Conservation (phyloP, 2,888 invertebrate genomes). For the Spatulosminthurus flaviceps region DNA sequence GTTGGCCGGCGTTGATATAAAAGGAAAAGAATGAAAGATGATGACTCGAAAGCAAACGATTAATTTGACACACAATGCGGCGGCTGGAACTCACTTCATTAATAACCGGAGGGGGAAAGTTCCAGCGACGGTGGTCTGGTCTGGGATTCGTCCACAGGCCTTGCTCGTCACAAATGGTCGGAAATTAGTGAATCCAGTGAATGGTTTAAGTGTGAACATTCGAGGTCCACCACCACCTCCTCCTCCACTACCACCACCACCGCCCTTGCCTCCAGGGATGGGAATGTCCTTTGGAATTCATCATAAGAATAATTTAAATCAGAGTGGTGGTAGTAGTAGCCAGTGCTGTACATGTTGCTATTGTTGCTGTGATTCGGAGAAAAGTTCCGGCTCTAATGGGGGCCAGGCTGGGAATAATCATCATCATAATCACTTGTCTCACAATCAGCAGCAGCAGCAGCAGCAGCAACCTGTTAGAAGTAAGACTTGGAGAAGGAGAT, state of each 20-base stretch:
- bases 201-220: slow-evolving; percentile 51
- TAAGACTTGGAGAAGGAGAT: slow-evolving; percentile 56
- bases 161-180: slow-evolving; percentile 42
- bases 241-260: slow-evolving; percentile 50
- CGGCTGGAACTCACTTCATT: slow-evolving; percentile 1
- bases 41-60: slow-evolving; percentile 44
- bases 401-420: neutral
- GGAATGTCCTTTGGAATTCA: slow-evolving; percentile 44
- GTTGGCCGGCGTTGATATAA: too few species aligned
- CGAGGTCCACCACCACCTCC: slow-evolving; percentile 43
- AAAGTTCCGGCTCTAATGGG: neutral
- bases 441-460: neutral
- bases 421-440: neutral
- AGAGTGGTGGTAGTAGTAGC: too few species aligned
- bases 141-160: slow-evolving; percentile 40
- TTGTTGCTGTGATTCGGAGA: slow-evolving; percentile 55
- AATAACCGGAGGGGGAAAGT: slow-evolving; percentile 32
- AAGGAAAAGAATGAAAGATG: slow-evolving; percentile 28
- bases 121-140: slow-evolving; percentile 53
- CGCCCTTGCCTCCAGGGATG: slow-evolving; percentile 35
- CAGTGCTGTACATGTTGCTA: slow-evolving; percentile 61
- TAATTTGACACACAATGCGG: neutral
- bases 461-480: neutral
- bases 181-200: slow-evolving; percentile 63
- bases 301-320: slow-evolving; percentile 15